These are phyloP conservation scores for Drosophila micromelanica DNA, from an alignment of 1,140 invertebrate genomes.

Conservation along the genomic window DNA sequence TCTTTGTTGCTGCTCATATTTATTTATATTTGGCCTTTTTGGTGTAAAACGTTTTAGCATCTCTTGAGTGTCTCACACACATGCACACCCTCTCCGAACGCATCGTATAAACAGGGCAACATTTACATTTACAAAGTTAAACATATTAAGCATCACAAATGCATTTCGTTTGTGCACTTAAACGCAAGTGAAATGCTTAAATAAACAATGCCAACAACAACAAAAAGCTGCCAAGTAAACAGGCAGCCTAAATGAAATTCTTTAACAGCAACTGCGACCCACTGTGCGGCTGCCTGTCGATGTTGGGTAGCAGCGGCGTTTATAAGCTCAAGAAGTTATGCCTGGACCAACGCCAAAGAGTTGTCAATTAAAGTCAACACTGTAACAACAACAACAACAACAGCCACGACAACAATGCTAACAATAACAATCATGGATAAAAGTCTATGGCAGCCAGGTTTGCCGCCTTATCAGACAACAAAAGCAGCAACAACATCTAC, in stretches of 20 bases:
- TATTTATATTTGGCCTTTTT: constrained; percentile 80
- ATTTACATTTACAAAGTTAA: constrained; percentile 80
- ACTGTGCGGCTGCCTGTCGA: constrained; percentile 44
- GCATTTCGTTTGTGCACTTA: constrained; percentile 49
- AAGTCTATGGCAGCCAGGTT: constrained; percentile 36
- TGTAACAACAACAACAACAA: constrained; percentile 39
- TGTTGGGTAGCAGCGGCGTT: not conserved
- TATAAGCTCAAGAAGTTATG: constrained; percentile 7
- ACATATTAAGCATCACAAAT: constrained; percentile 69
- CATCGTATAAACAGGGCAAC: constrained; percentile 61
- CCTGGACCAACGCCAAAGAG: constrained; percentile 49
- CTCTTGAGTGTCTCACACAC: constrained; percentile 66
- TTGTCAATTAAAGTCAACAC: constrained; percentile 80
- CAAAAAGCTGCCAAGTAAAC: constrained; percentile 43
- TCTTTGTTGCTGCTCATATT: constrained; percentile 50
- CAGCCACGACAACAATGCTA: constrained; percentile 29
- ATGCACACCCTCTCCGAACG: constrained; percentile 4
- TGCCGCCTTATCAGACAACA: constrained; percentile 52
- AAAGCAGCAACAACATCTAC: not conserved
- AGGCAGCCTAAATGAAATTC: constrained; percentile 18
- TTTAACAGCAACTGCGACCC: constrained; percentile 14
- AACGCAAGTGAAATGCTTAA: constrained; percentile 72
- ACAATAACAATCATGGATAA: constrained; percentile 36
- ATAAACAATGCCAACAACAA: constrained; percentile 60
- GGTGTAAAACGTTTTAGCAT: constrained; percentile 74